These are phyloP conservation scores for Cyaniris semiargus DNA, from an alignment of 2,888 invertebrate genomes.

Conservation along the genomic window DNA sequence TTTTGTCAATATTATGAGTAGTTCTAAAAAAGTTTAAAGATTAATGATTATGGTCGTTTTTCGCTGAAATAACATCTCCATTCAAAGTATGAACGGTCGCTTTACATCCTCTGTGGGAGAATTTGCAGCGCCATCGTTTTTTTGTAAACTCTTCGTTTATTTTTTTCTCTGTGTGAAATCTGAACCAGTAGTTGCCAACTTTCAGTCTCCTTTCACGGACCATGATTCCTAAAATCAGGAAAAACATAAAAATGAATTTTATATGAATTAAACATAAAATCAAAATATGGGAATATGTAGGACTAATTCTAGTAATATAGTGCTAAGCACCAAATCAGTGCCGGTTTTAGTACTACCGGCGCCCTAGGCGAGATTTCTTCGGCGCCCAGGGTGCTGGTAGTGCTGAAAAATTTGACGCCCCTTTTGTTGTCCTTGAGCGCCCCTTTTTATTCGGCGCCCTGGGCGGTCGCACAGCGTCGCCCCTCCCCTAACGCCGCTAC, in stretches of 20 bases:
- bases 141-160: neutral
- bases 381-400: too few relatives aligned
- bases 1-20: too few relatives aligned
- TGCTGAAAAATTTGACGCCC: too few relatives aligned
- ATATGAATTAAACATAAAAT: neutral
- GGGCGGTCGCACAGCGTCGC: too few relatives aligned
- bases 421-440: too few relatives aligned
- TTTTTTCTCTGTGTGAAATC: neutral
- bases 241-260: neutral
- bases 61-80: neutral
- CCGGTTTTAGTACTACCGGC: too few relatives aligned
- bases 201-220: neutral
- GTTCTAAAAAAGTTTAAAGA: too few relatives aligned
- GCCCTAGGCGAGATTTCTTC: too few relatives aligned
- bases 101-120: neutral
- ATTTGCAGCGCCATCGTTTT: neutral
- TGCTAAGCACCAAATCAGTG: too few relatives aligned
- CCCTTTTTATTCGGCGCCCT: too few relatives aligned
- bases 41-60: constrained; percentile 5
- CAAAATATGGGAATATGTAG: neutral
- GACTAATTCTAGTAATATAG: too few relatives aligned
- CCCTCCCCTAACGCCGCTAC: too few relatives aligned
- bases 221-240: neutral
- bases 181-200: neutral
- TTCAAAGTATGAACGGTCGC: neutral